A percentile compares a stretch with the other conserved stretches of the same genome.
Evolutionary conservation across 1,140 invertebrate genomes (phyloP).

Genomic region (Drosophila melanica): DNA sequence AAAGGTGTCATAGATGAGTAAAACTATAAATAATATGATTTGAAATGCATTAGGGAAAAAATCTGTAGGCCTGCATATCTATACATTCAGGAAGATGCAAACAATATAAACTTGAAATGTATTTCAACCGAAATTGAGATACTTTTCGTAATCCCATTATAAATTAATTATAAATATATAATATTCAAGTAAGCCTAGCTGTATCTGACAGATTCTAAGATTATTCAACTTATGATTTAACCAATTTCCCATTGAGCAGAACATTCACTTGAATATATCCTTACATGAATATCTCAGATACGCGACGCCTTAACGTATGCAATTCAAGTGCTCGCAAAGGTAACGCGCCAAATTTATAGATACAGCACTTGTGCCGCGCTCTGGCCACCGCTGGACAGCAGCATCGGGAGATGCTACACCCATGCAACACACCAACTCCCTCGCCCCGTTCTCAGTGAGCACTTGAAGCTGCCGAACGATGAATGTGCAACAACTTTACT

Average conservation of each 20-base stretch:
- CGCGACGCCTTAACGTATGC: slow-evolving; percentile 36
- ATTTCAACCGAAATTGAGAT: too few species aligned
- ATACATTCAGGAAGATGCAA: too few species aligned
- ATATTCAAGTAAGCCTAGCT: too few species aligned
- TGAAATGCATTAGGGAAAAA: too few species aligned
- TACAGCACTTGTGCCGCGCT: slow-evolving; percentile 9
- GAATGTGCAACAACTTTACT: slow-evolving; percentile 57
- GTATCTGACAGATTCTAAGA: too few species aligned
- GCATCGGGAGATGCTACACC: slow-evolving; percentile 1
- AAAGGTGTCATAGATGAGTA: background rate
- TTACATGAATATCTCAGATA: slow-evolving; percentile 15
- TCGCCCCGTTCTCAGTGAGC: slow-evolving; percentile 14
- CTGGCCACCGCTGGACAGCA: slow-evolving; percentile 10
- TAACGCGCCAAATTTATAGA: slow-evolving; percentile 45
- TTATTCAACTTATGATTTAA: too few species aligned
- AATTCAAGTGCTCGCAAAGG: slow-evolving; percentile 49
- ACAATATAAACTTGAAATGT: too few species aligned
- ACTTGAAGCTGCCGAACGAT: slow-evolving; percentile 62
- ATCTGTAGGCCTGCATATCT: too few species aligned
- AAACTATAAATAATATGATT: too few species aligned
- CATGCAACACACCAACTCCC: background rate
- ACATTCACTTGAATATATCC: background rate
- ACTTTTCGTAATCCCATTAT: too few species aligned
- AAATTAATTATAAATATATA: too few species aligned
- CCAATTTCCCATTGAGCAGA: background rate